Evolutionary conservation across 2,113 vertebrate genomes (phyloP), one percentile per base, ranked within the genome.

Genomic region (Hypanus sabinus): DNA sequence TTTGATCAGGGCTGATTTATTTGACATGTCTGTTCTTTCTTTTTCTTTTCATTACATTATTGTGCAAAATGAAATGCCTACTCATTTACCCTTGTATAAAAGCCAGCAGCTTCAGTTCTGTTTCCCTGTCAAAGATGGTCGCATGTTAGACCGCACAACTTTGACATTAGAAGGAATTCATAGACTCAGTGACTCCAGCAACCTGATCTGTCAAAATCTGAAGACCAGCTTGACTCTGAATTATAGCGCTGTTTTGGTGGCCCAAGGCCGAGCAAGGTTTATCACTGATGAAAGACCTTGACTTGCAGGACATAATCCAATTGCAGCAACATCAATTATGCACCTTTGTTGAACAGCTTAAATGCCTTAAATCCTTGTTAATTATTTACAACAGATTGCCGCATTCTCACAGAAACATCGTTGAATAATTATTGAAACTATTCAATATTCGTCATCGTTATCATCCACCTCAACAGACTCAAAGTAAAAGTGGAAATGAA

Each of bases 111-210:
- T 36, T 65, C 65, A 8, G 27, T 62, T 88, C 57, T 1, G 20
- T 33, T n/a, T n/a, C 22, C 62, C 30, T 1, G 11, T n/a, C 57
- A 90, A 68, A 68, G 68, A 33, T 24, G 12, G n/a, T 93, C 91
- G 46, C 22, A 12, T 73, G 91, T 30, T 94, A 94, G 95, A 94
- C 94, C 95, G 94, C 94, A 76, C 93, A 46, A 93, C 94, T 95
- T 94, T 94, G 94, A 96, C 96, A 96, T 96, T 96, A 95, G 94
- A 95, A 94, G 94, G 68, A 57, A 57, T 94, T 94, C 14, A 94
- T 0, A 94, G 73, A 94, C 95, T 95, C 94, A 96, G 96, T 95
- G 95, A 96, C 96, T 96, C 96, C 95, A 95, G 94, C 96, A 95
- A 95, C 94, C 94, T 94, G 95, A 92, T 33, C 94, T 94, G 94